Evolutionary conservation across 1,140 invertebrate species (phyloP).

Genomic region (Galleria mellonella): DNA sequence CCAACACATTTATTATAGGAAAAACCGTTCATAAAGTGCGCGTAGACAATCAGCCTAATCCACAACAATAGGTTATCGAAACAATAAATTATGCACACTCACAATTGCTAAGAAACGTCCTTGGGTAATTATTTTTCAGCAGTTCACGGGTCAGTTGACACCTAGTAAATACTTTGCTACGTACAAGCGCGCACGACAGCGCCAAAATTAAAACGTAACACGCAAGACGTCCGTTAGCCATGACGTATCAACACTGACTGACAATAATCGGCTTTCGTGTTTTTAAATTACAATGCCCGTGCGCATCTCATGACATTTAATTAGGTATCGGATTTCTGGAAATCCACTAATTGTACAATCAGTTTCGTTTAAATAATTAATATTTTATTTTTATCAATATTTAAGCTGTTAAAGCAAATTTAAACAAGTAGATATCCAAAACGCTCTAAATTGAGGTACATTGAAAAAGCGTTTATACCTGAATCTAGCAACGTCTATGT

Average conservation of each 20-base stretch:
- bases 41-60: too few relatives aligned
- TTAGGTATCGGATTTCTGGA: constrained; percentile 22
- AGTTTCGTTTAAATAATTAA: not conserved
- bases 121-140: constrained; percentile 66
- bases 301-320: constrained; percentile 41
- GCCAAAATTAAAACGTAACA: constrained; percentile 18
- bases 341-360: constrained; percentile 8
- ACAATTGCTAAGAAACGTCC: constrained; percentile 75
- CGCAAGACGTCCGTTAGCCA: constrained; percentile 35
- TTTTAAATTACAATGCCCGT: constrained; percentile 12
- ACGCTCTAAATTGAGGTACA: too few relatives aligned
- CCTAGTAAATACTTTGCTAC: constrained; percentile 67
- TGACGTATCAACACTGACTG: constrained; percentile 33
- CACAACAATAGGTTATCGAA: too few relatives aligned
- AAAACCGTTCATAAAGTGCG: too few relatives aligned
- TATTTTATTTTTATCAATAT: too few relatives aligned
- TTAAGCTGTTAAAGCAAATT: too few relatives aligned
- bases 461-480: too few relatives aligned
- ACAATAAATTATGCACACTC: constrained; percentile 30
- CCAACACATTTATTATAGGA: not conserved
- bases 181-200: constrained; percentile 21
- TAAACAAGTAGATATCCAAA: too few relatives aligned
- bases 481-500: too few relatives aligned
- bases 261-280: constrained; percentile 1
- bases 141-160: constrained; percentile 73